Percentiles rank a stretch among this genome's conserved stretches.
phyloP scores from a whole-genome alignment of 2,113 vertebrate species.

The Pelmatolapia mariae region DNA sequence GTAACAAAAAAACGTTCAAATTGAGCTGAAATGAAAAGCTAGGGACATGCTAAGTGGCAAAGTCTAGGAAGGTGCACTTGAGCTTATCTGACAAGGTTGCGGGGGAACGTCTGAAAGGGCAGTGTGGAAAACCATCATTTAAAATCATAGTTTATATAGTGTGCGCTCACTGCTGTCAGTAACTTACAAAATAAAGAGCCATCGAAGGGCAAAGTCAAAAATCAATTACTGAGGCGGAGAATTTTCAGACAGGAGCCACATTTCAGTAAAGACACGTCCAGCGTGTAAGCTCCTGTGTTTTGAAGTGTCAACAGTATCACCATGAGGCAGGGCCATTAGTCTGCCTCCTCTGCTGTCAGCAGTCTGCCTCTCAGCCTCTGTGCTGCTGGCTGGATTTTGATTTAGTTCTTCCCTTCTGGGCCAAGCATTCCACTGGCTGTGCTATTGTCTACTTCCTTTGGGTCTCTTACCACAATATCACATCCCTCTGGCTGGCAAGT shows the following conservation, averaged over 20 bases:
- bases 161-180: background rate
- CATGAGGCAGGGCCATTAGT: constrained; percentile 49
- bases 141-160: background rate
- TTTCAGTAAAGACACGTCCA: background rate
- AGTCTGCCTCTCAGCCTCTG: background rate
- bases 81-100: background rate
- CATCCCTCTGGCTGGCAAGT: constrained; percentile 7
- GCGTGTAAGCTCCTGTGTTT: background rate
- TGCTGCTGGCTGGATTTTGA: constrained; percentile 33
- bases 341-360: constrained; percentile 40
- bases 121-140: background rate
- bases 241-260: background rate
- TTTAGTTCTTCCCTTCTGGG: constrained; percentile 21
- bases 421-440: constrained; percentile 29
- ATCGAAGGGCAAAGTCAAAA: background rate
- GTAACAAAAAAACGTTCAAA: background rate
- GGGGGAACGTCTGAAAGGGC: background rate
- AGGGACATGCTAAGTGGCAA: background rate
- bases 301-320: constrained; percentile 44
- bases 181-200: background rate
- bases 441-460: constrained; percentile 49
- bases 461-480: constrained; percentile 33
- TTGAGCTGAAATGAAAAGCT: background rate
- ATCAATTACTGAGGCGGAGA: background rate
- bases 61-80: background rate